These are phyloP conservation scores for Otis tarda DNA, from an alignment of 2,113 vertebrate species.

Conservation along the genomic window DNA sequence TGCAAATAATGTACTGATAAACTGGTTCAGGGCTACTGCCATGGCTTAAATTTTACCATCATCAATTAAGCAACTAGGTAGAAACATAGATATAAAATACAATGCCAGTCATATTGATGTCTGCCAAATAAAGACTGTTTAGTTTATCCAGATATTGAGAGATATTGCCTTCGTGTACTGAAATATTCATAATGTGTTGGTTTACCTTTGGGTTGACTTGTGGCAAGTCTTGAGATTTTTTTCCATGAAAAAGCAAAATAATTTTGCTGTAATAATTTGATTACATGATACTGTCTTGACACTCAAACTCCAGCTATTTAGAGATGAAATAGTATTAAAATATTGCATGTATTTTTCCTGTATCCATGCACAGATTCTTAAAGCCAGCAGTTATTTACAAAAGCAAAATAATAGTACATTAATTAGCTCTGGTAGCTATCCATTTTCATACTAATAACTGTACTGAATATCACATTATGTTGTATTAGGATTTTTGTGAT, in stretches of 20 bases:
- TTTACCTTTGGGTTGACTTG: conserved; percentile 51
- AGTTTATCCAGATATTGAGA: background rate
- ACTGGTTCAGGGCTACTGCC: background rate
- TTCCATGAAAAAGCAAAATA: conserved; percentile 15
- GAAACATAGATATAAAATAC: background rate
- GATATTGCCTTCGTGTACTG: background rate
- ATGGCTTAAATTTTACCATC: background rate
- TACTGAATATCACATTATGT: background rate
- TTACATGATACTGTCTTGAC: background rate
- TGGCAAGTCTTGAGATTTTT: conserved; percentile 3
- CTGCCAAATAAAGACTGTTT: background rate
- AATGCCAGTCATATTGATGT: background rate
- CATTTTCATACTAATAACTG: conserved; percentile 16
- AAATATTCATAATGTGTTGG: conserved; percentile 14
- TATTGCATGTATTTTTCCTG: conserved; percentile 1
- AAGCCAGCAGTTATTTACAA: conserved; percentile 60
- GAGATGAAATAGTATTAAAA: conserved; percentile 53
- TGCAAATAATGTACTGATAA: background rate
- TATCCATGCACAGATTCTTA: conserved; percentile 51
- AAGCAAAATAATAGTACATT: conserved; percentile 49
- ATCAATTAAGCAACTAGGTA: background rate
- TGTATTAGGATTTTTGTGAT: background rate
- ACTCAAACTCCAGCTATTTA: conserved; percentile 36
- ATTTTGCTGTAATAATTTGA: background rate
- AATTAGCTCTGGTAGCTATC: conserved; percentile 19